Percentiles rank a stretch among this genome's conserved stretches.
These are phyloP conservation scores for Aegotheles bennettii DNA, from an alignment of 2,113 vertebrate genomes.

Conservation along the genomic window DNA sequence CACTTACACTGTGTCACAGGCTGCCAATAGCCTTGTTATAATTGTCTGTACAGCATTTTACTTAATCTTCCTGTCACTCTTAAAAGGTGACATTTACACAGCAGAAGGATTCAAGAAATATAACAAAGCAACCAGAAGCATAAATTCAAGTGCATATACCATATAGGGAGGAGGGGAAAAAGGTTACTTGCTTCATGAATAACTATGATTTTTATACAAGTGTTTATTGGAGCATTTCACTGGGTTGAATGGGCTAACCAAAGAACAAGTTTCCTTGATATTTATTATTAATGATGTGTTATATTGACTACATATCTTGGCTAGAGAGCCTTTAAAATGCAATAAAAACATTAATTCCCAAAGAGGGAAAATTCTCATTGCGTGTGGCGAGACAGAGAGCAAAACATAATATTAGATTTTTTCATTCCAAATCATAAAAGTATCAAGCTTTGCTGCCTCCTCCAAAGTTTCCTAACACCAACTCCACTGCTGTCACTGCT, in stretches of 20 bases:
- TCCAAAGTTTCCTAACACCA: not conserved
- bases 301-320: not conserved
- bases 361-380: not conserved
- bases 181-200: not conserved
- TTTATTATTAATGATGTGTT: not conserved
- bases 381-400: not conserved
- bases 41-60: conserved; percentile 30
- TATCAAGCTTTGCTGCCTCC: not conserved
- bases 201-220: not conserved
- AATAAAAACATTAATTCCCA: not conserved
- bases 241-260: not conserved
- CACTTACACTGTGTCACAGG: not conserved
- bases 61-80: conserved; percentile 33
- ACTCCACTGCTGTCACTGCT: not conserved
- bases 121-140: not conserved
- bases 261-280: not conserved
- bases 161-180: not conserved
- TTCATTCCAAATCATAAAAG: not conserved
- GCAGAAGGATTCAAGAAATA: conserved; percentile 9
- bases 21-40: conserved; percentile 32
- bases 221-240: not conserved
- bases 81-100: not conserved
- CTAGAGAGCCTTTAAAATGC: not conserved
- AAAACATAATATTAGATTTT: not conserved
- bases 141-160: not conserved